phyloP scores from a whole-genome alignment of 2,797 vertebrate species.

The Manis crassicaudata region DNA sequence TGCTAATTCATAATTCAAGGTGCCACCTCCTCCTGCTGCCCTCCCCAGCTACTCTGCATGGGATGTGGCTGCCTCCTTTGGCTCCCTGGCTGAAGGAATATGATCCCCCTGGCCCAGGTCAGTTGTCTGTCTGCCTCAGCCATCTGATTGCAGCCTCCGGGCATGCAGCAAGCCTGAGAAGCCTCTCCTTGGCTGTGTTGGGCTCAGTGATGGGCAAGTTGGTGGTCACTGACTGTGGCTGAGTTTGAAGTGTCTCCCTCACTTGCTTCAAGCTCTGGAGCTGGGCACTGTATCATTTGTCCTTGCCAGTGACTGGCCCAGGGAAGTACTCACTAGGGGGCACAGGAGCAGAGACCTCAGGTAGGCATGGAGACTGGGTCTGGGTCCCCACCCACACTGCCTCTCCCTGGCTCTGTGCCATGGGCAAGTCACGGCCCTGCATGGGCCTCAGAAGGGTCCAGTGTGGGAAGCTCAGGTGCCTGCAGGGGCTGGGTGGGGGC shows the following conservation, averaged over 20 bases:
- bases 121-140: background rate
- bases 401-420: background rate
- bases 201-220: background rate
- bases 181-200: background rate
- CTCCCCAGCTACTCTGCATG: background rate
- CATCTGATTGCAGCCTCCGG: background rate
- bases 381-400: background rate
- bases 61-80: background rate
- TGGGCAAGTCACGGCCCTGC: background rate
- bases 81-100: background rate
- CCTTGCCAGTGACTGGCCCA: background rate
- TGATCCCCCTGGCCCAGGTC: rapidly evolving
- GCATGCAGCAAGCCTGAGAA: rapidly evolving
- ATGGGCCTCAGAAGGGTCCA: background rate
- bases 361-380: background rate
- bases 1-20: background rate
- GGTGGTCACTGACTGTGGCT: background rate
- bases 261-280: background rate
- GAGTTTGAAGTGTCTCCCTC: background rate
- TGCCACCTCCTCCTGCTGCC: background rate
- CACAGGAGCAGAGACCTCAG: background rate
- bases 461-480: background rate
- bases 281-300: background rate
- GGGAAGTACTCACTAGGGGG: background rate
- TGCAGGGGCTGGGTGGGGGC: background rate